phyloP scores from a whole-genome alignment of 2,888 invertebrate genomes.

The Athalia cordata region DNA sequence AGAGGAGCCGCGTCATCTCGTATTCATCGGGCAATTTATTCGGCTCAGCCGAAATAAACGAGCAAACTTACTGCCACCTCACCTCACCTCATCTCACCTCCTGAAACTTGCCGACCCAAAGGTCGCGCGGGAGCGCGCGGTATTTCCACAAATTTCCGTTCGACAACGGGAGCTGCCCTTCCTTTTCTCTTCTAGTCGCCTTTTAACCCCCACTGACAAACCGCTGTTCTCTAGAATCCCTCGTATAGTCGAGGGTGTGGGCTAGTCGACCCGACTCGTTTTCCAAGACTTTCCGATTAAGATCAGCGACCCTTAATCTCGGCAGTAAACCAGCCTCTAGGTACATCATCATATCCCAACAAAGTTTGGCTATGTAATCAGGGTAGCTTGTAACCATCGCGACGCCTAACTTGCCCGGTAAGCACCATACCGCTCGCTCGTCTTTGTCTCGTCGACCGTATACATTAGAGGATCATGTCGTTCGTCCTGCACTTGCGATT shows the following conservation, averaged over 20 bases:
- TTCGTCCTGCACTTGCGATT: no score
- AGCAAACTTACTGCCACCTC: constrained; percentile 40
- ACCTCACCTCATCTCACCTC: constrained; percentile 20
- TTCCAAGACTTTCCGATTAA: constrained; percentile 1
- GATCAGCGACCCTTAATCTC: neutral
- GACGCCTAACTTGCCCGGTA: constrained; percentile 7
- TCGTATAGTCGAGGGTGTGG: neutral
- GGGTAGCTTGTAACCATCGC: constrained; percentile 19
- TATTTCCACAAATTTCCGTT: constrained; percentile 49
- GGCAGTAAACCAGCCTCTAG: constrained; percentile 22
- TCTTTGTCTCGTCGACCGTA: neutral
- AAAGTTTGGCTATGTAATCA: constrained; percentile 16
- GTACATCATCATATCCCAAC: constrained; percentile 6
- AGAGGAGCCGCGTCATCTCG: constrained; percentile 46
- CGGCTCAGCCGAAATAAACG: constrained; percentile 48
- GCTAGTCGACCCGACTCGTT: neutral
- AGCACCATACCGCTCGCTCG: neutral
- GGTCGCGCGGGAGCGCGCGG: constrained; percentile 21
- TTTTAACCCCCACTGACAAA: constrained; percentile 19
- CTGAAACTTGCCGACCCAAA: constrained; percentile 4
- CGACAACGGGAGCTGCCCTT: neutral
- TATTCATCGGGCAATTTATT: constrained; percentile 48
- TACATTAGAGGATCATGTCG: no score
- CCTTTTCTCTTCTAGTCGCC: constrained; percentile 15
- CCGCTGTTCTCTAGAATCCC: neutral